Evolutionary conservation across 2,888 invertebrate species (phyloP).

Genomic region (Chymomyza fuscimana): DNA sequence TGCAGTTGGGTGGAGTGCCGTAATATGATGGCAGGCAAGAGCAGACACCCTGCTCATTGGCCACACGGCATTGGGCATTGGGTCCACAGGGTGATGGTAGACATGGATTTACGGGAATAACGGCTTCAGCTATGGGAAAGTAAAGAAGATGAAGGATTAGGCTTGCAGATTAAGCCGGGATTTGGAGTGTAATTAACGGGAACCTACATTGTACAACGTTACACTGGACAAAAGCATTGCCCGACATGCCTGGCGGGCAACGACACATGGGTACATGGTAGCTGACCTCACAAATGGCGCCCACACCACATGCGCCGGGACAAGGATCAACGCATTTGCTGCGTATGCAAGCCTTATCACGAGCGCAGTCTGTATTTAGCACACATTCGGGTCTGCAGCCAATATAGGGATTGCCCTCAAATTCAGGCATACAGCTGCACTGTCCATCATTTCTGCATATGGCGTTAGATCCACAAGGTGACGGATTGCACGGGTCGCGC

Average conservation of each 20-base stretch:
- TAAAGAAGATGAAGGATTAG: background rate
- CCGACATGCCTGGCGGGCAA: slow-evolving; percentile 85
- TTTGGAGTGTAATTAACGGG: background rate
- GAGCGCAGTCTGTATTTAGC: slow-evolving; percentile 88
- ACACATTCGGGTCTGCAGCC: slow-evolving; percentile 91
- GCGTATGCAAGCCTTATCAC: slow-evolving; percentile 86
- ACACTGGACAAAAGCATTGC: slow-evolving; percentile 87
- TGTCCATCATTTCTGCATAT: slow-evolving; percentile 84
- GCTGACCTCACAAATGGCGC: slow-evolving; percentile 86
- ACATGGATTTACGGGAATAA: slow-evolving; percentile 81
- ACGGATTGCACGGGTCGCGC: slow-evolving; percentile 83
- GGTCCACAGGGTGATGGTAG: slow-evolving; percentile 89
- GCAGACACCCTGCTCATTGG: slow-evolving; percentile 85
- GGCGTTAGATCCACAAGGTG: slow-evolving; percentile 90
- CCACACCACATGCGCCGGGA: slow-evolving; percentile 86
- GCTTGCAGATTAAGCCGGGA: background rate
- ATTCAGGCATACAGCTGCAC: slow-evolving; percentile 84
- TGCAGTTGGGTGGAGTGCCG: slow-evolving; percentile 87
- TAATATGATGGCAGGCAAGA: slow-evolving; percentile 85
- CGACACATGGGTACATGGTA: slow-evolving; percentile 88
- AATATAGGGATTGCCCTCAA: slow-evolving; percentile 83
- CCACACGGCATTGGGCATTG: slow-evolving; percentile 86
- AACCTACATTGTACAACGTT: slow-evolving; percentile 81
- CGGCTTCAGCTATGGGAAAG: slow-evolving; percentile 50
- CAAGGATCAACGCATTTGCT: slow-evolving; percentile 91